phyloP scores from a whole-genome alignment of 1,140 invertebrate genomes.

The Trichogramma pretiosum region DNA sequence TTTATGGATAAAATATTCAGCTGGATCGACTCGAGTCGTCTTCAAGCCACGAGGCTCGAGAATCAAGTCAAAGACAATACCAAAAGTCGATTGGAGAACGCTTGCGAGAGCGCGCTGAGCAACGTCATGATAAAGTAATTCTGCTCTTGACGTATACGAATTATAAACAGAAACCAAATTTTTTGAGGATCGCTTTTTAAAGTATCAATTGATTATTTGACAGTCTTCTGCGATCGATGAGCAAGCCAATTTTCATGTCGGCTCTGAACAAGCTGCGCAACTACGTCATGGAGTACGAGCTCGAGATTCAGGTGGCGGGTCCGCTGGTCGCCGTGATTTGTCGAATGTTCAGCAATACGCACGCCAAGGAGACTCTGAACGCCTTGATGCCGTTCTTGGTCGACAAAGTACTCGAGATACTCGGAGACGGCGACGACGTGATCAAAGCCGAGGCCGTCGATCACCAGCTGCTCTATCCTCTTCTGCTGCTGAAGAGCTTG shows the following conservation, averaged over 20 bases:
- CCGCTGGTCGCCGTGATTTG: conserved; percentile 58
- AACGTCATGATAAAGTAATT: no score
- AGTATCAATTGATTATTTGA: conserved; percentile 32
- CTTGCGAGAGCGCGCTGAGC: conserved; percentile 60
- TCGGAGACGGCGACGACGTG: conserved; percentile 49
- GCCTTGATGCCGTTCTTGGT: conserved; percentile 65
- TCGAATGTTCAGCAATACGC: conserved; percentile 60
- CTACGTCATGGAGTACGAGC: conserved; percentile 64
- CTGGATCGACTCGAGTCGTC: conserved; percentile 64
- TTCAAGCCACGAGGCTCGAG: conserved; percentile 59
- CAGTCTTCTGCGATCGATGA: conserved; percentile 44
- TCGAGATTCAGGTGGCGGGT: conserved; percentile 76
- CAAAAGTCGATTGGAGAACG: conserved; percentile 60
- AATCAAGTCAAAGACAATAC: conserved; percentile 37
- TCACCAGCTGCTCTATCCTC: conserved; percentile 68
- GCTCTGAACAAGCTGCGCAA: conserved; percentile 65
- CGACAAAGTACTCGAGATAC: conserved; percentile 48
- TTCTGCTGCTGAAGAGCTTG: conserved; percentile 67
- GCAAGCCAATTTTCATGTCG: conserved; percentile 48
- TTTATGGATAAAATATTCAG: conserved; percentile 72
- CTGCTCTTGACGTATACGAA: no score
- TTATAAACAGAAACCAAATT: no score
- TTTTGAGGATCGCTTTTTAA: no score
- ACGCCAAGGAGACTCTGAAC: conserved; percentile 56
- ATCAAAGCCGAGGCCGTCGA: conserved; percentile 61